These are phyloP conservation scores for Acleris laterana DNA, from an alignment of 2,888 invertebrate species.

Conservation along the genomic window DNA sequence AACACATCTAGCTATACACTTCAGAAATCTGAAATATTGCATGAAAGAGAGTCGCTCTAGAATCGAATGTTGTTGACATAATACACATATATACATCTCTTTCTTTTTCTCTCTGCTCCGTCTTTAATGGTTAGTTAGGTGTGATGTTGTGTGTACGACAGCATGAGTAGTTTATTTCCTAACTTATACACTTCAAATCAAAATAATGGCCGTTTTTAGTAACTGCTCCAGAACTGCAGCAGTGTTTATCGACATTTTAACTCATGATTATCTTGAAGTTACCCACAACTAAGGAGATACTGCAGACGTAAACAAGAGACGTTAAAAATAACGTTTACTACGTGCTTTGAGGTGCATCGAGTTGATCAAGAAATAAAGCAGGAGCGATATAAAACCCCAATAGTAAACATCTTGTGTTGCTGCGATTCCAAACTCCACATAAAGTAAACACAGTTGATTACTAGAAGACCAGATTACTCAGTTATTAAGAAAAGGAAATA, in stretches of 20 bases:
- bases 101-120: too few relatives aligned
- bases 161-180: too few relatives aligned
- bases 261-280: conserved; percentile 1
- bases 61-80: too few relatives aligned
- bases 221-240: not conserved
- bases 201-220: too few relatives aligned
- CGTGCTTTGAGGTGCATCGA: conserved; percentile 24
- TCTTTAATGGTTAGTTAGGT: too few relatives aligned
- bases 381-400: conserved; percentile 21
- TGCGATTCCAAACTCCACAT: not conserved
- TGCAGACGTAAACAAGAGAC: conserved; percentile 27
- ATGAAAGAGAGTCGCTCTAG: too few relatives aligned
- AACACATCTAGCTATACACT: too few relatives aligned
- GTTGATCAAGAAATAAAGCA: conserved; percentile 31
- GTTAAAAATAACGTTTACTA: conserved; percentile 32
- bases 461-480: not conserved
- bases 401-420: conserved; percentile 14
- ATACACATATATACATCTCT: too few relatives aligned
- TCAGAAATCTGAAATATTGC: too few relatives aligned
- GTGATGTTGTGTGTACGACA: too few relatives aligned
- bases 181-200: too few relatives aligned
- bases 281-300: conserved; percentile 20
- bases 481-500: conserved; percentile 1
- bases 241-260: not conserved
- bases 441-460: not conserved